A percentile compares a stretch with the other conserved stretches of the same genome.
phyloP scores from a whole-genome alignment of 2,113 vertebrate species.

The Aldabrachelys gigantea region DNA sequence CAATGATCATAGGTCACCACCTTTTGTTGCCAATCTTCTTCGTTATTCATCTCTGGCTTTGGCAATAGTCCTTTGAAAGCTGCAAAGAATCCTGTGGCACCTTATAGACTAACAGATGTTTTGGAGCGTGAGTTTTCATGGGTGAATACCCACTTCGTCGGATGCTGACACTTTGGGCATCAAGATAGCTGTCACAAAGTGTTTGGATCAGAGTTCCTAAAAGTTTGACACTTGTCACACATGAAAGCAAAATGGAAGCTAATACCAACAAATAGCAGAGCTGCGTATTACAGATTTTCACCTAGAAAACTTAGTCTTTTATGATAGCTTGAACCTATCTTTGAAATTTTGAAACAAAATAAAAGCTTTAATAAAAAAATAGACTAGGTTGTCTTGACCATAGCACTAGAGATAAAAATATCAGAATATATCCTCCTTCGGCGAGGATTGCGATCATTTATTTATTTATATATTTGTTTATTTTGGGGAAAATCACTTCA shows the following conservation, averaged over 20 bases:
- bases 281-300: conserved; percentile 15
- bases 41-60: neutral
- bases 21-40: neutral
- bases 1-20: neutral
- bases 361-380: neutral
- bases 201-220: neutral
- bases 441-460: neutral
- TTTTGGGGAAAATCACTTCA: neutral
- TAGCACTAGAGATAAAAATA: conserved; percentile 17
- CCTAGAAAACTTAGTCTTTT: conserved; percentile 18
- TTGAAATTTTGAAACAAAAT: conserved; percentile 18
- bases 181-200: neutral
- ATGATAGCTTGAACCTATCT: neutral
- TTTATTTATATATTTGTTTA: neutral
- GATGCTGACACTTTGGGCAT: neutral
- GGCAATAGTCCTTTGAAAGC: neutral
- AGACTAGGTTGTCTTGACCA: neutral
- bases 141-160: too few relatives aligned
- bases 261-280: neutral
- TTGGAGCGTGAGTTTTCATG: too few relatives aligned
- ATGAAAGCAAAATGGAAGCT: conserved; percentile 32
- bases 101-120: too few relatives aligned
- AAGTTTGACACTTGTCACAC: neutral
- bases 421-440: neutral
- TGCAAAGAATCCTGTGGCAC: neutral